A percentile compares a stretch with the other conserved stretches of the same genome.
Conservation (phyloP, 2,888 invertebrate species). For the Noctua fimbriata region DNA sequence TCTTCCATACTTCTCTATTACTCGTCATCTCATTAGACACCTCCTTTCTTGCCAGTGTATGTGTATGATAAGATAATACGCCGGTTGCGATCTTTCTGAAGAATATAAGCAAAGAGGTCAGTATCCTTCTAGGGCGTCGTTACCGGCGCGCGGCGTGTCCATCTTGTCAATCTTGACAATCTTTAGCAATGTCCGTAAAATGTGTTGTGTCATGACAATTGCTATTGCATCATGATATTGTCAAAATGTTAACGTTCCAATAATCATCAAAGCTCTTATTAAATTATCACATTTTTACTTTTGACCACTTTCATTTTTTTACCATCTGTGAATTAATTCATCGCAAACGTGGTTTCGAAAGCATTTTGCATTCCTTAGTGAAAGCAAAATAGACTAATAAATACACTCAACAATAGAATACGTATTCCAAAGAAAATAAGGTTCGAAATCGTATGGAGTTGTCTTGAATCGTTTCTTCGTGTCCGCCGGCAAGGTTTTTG, state of each 20-base stretch:
- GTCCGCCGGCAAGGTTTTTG: constrained; percentile 46
- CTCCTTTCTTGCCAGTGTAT: too few species aligned
- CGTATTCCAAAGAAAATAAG: constrained; percentile 36
- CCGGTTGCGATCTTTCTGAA: neutral
- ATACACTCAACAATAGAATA: constrained; percentile 13
- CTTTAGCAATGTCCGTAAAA: neutral
- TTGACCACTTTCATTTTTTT: constrained; percentile 71
- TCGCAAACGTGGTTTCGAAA: constrained; percentile 71
- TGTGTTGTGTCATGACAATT: neutral
- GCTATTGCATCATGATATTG: constrained; percentile 22
- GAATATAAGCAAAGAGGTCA: neutral
- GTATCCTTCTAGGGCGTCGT: neutral
- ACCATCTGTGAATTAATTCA: constrained; percentile 68
- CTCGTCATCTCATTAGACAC: too few species aligned
- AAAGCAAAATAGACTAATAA: constrained; percentile 75
- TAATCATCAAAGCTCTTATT: constrained; percentile 30
- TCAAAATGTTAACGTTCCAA: neutral
- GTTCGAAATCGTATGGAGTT: constrained; percentile 44
- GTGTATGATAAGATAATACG: neutral
- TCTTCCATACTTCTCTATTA: too few species aligned
- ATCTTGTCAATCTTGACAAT: neutral
- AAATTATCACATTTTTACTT: constrained; percentile 55
- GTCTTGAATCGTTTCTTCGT: constrained; percentile 33
- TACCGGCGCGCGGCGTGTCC: too few species aligned
- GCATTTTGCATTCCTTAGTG: constrained; percentile 74